Conservation (phyloP, 2,113 vertebrate species). For the Epinephelus moara region DNA sequence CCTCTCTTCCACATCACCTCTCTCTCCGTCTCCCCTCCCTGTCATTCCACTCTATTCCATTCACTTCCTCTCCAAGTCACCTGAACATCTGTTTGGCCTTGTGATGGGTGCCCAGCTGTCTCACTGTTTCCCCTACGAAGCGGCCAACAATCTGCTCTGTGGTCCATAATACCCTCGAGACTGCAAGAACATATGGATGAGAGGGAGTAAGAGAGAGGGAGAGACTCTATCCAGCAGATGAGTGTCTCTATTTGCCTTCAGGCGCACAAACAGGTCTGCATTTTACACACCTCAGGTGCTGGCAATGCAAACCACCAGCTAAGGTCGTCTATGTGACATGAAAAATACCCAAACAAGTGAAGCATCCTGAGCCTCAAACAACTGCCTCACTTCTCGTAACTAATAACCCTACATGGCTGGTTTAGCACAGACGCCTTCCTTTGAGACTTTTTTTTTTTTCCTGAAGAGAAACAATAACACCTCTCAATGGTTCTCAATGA, state of each 20-base stretch:
- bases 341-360: constrained; percentile 41
- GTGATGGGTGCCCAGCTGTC: constrained; percentile 80
- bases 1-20: constrained; percentile 44
- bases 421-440: constrained; percentile 27
- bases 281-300: constrained; percentile 61
- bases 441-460: constrained; percentile 1
- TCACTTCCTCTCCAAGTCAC: constrained; percentile 71
- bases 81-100: constrained; percentile 79
- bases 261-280: constrained; percentile 60
- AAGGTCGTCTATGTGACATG: constrained; percentile 28
- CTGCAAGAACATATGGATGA: constrained; percentile 67
- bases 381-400: constrained; percentile 3
- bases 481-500: constrained; percentile 15
- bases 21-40: background rate
- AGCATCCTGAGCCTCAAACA: constrained; percentile 21
- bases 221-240: constrained; percentile 58
- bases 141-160: constrained; percentile 77
- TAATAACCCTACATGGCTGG: constrained; percentile 40
- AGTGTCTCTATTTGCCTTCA: constrained; percentile 68
- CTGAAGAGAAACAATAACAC: constrained; percentile 27
- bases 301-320: constrained; percentile 51
- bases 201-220: constrained; percentile 41
- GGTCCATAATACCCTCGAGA: constrained; percentile 67
- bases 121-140: constrained; percentile 69
- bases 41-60: constrained; percentile 34